A percentile compares a stretch with the other conserved stretches of the same genome.
Conservation (phyloP, 2,113 vertebrate species). For the Maccullochella peelii region DNA sequence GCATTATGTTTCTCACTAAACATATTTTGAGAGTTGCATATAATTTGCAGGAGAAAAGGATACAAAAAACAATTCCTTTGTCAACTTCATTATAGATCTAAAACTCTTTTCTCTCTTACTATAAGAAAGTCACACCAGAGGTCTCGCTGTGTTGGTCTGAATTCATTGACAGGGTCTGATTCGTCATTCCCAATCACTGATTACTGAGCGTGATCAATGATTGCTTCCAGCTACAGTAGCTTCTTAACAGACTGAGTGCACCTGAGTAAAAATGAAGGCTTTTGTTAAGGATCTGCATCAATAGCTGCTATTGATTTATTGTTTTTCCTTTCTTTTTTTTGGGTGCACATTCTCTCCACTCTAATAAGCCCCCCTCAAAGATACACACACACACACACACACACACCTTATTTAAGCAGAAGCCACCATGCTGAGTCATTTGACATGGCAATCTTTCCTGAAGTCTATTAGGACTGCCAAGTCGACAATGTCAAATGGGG, state of each 20-base stretch:
- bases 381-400: conserved; percentile 4
- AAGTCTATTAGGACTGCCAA: conserved; percentile 58
- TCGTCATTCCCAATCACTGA: conserved; percentile 59
- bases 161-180: conserved; percentile 29
- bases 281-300: conserved; percentile 53
- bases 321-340: conserved; percentile 44
- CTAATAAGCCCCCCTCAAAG: conserved; percentile 36
- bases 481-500: conserved; percentile 59
- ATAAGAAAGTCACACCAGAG: background rate
- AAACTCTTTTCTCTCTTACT: background rate
- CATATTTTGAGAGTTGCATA: no score
- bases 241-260: conserved; percentile 36
- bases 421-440: conserved; percentile 66
- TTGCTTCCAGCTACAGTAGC: conserved; percentile 29
- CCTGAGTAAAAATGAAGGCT: conserved; percentile 44
- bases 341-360: conserved; percentile 34
- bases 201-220: conserved; percentile 61
- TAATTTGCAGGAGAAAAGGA: background rate
- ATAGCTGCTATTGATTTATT: conserved; percentile 66
- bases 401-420: conserved; percentile 21
- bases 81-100: background rate
- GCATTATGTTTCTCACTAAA: background rate
- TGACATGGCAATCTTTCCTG: conserved; percentile 49
- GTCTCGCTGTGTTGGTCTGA: conserved; percentile 1
- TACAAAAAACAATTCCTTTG: background rate